Conservation (phyloP, 2,888 invertebrate genomes). For the Cecidostiba fungosa region DNA sequence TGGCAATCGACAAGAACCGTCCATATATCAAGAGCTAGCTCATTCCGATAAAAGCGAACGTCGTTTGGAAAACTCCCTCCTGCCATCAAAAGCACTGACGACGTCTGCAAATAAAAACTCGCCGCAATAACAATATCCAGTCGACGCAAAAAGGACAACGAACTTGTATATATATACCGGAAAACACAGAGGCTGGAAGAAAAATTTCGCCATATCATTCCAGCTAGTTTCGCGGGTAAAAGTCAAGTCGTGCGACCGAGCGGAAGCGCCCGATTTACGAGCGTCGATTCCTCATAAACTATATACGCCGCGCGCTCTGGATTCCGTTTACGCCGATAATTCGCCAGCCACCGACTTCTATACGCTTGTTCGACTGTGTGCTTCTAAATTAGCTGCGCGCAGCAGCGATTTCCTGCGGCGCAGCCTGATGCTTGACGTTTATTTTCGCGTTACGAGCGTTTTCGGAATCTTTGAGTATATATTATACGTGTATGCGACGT, state of each 20-base stretch:
- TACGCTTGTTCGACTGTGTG: neutral
- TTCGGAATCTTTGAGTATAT: neutral
- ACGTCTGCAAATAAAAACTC: neutral
- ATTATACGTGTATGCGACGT: neutral
- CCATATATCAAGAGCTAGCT: neutral
- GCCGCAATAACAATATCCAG: conserved; percentile 6
- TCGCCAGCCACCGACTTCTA: neutral
- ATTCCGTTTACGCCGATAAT: conserved; percentile 5
- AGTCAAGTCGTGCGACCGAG: neutral
- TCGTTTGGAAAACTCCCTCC: neutral
- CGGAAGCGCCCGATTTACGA: conserved; percentile 55
- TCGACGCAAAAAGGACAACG: neutral
- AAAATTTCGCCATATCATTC: conserved; percentile 4
- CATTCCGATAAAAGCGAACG: conserved; percentile 16
- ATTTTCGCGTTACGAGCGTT: neutral
- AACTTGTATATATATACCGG: neutral
- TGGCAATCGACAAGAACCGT: neutral
- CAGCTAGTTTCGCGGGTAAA: neutral
- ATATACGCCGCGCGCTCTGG: neutral
- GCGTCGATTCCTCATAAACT: conserved; percentile 48
- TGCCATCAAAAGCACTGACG: neutral
- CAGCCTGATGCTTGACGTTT: neutral
- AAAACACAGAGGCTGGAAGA: neutral
- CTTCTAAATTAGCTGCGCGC: conserved; percentile 2
- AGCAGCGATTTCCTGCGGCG: neutral